Evolutionary conservation across 1,140 invertebrate species (phyloP).

Genomic region (Lethrus apterus): DNA sequence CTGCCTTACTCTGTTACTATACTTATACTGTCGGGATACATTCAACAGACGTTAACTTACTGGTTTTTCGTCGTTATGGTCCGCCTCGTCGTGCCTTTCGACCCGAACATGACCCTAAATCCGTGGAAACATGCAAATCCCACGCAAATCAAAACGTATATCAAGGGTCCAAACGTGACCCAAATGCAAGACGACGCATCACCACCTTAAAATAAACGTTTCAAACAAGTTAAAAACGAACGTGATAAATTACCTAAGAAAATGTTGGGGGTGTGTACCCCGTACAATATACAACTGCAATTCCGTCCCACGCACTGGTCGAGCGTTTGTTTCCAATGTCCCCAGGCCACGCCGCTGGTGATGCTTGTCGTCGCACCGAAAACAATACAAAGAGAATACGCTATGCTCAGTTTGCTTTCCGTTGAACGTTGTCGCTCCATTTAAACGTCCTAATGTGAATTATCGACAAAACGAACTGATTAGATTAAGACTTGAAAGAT

Average conservation of each 20-base stretch:
- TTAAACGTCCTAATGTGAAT: too few relatives aligned
- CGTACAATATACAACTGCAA: slow-evolving; percentile 52
- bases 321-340: slow-evolving; percentile 48
- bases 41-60: slow-evolving; percentile 30
- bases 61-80: slow-evolving; percentile 34
- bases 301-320: slow-evolving; percentile 44
- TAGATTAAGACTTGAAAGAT: too few relatives aligned
- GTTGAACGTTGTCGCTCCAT: slow-evolving; percentile 22
- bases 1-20: too few relatives aligned
- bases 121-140: slow-evolving; percentile 46
- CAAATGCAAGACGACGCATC: slow-evolving; percentile 46
- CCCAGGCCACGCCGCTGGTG: slow-evolving; percentile 44
- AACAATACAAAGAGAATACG: slow-evolving; percentile 38
- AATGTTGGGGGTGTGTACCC: slow-evolving; percentile 41
- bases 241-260: slow-evolving; percentile 38
- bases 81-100: slow-evolving; percentile 35
- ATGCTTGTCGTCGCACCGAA: slow-evolving; percentile 41
- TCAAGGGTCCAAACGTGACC: slow-evolving; percentile 42
- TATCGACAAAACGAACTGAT: too few relatives aligned
- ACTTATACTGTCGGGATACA: too few relatives aligned
- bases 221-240: not conserved
- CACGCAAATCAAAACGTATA: slow-evolving; percentile 40
- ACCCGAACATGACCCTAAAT: slow-evolving; percentile 43
- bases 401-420: slow-evolving; percentile 39
- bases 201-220: slow-evolving; percentile 37